Evolutionary conservation across 2,888 invertebrate genomes (phyloP).

Genomic region (Perizoma flavofasciatum): DNA sequence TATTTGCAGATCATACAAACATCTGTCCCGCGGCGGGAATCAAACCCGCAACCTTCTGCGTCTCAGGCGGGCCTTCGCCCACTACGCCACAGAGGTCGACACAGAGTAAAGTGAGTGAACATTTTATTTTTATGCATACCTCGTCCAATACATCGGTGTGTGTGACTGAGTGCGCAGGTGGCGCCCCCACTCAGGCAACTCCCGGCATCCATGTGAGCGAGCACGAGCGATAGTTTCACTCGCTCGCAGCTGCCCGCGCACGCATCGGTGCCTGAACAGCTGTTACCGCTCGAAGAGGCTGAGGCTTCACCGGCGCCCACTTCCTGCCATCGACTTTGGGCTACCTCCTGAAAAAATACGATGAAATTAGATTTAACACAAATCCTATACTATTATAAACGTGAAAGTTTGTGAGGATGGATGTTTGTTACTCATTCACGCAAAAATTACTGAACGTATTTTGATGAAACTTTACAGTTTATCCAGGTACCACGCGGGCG

Average conservation of each 20-base stretch:
- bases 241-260: slow-evolving; percentile 61
- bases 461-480: too few relatives aligned
- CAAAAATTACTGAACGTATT: too few relatives aligned
- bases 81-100: too few relatives aligned
- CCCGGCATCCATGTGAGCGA: slow-evolving; percentile 77
- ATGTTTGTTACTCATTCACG: too few relatives aligned
- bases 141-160: slow-evolving; percentile 74
- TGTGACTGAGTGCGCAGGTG: slow-evolving; percentile 75
- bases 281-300: slow-evolving; percentile 57
- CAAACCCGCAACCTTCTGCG: too few relatives aligned
- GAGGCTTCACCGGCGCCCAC: slow-evolving; percentile 69
- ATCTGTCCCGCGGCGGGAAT: too few relatives aligned
- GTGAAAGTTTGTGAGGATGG: too few relatives aligned
- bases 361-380: too few relatives aligned
- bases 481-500: too few relatives aligned
- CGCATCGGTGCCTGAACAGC: slow-evolving; percentile 44
- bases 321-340: slow-evolving; percentile 68
- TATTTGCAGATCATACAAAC: too few relatives aligned
- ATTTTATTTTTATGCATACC: slow-evolving; percentile 47
- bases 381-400: too few relatives aligned
- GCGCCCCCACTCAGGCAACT: slow-evolving; percentile 60
- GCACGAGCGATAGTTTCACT: slow-evolving; percentile 65
- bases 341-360: slow-evolving; percentile 61
- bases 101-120: background rate
- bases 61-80: too few relatives aligned